Evolutionary conservation across 2,888 invertebrate species (phyloP).

Genomic region (Drosophila lutescens): DNA sequence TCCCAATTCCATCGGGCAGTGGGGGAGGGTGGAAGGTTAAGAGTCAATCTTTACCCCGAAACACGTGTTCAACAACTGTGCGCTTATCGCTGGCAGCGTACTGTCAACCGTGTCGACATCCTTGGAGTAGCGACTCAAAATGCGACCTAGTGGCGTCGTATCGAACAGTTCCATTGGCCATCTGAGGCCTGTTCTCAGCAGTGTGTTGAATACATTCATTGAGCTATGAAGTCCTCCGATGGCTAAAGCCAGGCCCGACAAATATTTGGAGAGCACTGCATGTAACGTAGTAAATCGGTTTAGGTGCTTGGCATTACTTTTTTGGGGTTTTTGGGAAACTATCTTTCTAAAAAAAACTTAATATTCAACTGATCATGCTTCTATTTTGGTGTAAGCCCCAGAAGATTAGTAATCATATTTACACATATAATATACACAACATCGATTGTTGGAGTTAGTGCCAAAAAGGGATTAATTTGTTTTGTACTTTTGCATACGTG

Average conservation of each 20-base stretch:
- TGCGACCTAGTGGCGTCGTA: slow-evolving; percentile 90
- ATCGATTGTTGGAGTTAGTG: slow-evolving; percentile 33
- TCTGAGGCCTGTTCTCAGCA: slow-evolving; percentile 87
- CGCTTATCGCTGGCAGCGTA: slow-evolving; percentile 84
- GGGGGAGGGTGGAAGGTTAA: slow-evolving; percentile 3
- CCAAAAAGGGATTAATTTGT: slow-evolving; percentile 4
- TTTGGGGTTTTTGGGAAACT: neutral
- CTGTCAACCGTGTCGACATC: slow-evolving; percentile 87
- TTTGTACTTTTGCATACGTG: slow-evolving; percentile 1
- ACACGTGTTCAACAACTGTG: slow-evolving; percentile 83
- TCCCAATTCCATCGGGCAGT: slow-evolving; percentile 9
- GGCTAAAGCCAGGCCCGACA: slow-evolving; percentile 83
- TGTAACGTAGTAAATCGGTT: slow-evolving; percentile 49
- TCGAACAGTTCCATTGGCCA: slow-evolving; percentile 91
- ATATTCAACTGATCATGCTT: slow-evolving; percentile 27
- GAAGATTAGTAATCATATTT: slow-evolving; percentile 28
- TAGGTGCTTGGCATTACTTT: slow-evolving; percentile 8
- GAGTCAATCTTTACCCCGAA: slow-evolving; percentile 84
- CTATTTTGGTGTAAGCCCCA: slow-evolving; percentile 24
- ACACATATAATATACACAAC: slow-evolving; percentile 32
- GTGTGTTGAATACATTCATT: slow-evolving; percentile 86
- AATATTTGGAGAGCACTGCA: slow-evolving; percentile 82
- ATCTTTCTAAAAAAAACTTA: slow-evolving; percentile 8
- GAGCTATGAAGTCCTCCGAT: slow-evolving; percentile 86
- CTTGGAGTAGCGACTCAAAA: slow-evolving; percentile 88